Conservation (phyloP, 2,888 invertebrate genomes). For the Plemyria rubiginata region DNA sequence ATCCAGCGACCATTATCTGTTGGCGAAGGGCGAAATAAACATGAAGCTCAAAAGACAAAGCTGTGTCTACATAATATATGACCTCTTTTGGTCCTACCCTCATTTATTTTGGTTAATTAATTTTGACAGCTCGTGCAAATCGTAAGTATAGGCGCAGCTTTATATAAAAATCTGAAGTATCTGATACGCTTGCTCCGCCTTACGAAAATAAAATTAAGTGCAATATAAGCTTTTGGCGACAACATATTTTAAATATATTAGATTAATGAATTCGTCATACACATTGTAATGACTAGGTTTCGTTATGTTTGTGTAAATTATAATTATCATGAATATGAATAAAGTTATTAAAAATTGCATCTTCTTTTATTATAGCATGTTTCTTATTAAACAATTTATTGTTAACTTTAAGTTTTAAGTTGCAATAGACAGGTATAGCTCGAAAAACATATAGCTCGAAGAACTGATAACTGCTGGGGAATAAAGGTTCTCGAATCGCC, state of each 20-base stretch:
- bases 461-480: too few relatives aligned
- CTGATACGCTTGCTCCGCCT: conserved; percentile 30
- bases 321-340: conserved; percentile 74
- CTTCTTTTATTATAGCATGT: conserved; percentile 25
- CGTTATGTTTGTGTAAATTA: conserved; percentile 84
- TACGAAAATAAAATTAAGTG: conserved; percentile 39
- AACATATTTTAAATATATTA: conserved; percentile 33
- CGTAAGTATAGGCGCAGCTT: conserved; percentile 7
- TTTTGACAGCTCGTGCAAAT: too few relatives aligned
- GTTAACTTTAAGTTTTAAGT: too few relatives aligned
- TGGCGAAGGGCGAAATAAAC: conserved; percentile 21
- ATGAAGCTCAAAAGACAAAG: conserved; percentile 11
- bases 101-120: neutral
- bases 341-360: conserved; percentile 78
- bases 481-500: too few relatives aligned
- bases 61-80: neutral
- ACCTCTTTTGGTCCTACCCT: neutral
- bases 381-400: too few relatives aligned
- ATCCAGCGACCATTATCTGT: conserved; percentile 21
- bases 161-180: conserved; percentile 1
- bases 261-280: conserved; percentile 34
- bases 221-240: conserved; percentile 42
- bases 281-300: conserved; percentile 65
- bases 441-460: too few relatives aligned
- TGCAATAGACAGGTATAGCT: too few relatives aligned